Evolutionary conservation across 2,113 vertebrate genomes (phyloP).

Genomic region (Cyanocitta stelleri): DNA sequence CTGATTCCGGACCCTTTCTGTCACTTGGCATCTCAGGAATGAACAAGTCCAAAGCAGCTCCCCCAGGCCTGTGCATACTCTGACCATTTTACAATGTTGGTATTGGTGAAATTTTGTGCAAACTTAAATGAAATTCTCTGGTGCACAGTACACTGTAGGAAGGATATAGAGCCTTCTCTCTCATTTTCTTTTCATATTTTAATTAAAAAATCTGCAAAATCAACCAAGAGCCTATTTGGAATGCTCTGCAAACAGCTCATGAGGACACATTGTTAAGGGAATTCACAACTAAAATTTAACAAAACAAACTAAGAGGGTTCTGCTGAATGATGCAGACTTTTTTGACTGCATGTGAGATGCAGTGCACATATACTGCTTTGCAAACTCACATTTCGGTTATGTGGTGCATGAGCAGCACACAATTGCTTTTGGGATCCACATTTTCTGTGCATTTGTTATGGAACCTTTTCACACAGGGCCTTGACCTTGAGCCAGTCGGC

Average conservation of each 20-base stretch:
- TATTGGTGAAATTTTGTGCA: neutral
- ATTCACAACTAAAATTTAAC: neutral
- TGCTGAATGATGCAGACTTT: neutral
- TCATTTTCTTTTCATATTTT: neutral
- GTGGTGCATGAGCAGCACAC: neutral
- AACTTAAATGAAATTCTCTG: neutral
- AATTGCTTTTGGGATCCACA: neutral
- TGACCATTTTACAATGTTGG: neutral
- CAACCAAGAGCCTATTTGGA: neutral
- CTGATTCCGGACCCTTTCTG: neutral
- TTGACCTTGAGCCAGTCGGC: neutral
- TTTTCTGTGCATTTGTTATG: neutral
- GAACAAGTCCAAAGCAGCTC: neutral
- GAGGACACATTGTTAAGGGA: neutral
- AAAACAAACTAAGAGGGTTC: neutral
- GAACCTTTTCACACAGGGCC: neutral
- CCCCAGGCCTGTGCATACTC: neutral
- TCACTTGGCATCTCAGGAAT: neutral
- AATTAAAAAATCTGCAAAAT: neutral
- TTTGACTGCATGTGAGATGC: neutral
- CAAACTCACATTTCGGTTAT: neutral
- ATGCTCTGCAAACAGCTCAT: neutral
- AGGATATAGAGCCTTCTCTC: neutral
- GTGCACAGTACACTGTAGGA: rapidly evolving
- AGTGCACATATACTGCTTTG: neutral